A percentile compares a stretch with the other conserved stretches of the same genome.
Conservation (phyloP, 2,797 vertebrate genomes). For the Acanthopagrus latus region DNA sequence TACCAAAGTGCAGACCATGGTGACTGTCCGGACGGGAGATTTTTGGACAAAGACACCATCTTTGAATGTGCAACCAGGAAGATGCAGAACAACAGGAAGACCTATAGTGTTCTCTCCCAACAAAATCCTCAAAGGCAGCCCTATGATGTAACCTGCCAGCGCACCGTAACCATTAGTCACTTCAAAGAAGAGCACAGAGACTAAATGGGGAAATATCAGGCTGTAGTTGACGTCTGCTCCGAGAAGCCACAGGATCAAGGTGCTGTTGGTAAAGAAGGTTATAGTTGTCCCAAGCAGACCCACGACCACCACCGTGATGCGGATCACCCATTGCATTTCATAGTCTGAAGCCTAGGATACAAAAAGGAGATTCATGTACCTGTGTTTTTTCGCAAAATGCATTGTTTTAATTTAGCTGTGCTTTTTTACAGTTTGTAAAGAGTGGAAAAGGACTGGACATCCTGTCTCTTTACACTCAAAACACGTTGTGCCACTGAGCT, state of each 20-base stretch:
- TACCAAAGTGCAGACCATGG: slow-evolving; percentile 73
- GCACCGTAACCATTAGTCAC: slow-evolving; percentile 80
- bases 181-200: slow-evolving; percentile 80
- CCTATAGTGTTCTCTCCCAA: slow-evolving; percentile 65
- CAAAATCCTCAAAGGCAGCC: slow-evolving; percentile 56
- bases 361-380: neutral
- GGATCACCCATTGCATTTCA: slow-evolving; percentile 83
- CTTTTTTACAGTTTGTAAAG: neutral
- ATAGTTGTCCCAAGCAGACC: slow-evolving; percentile 74
- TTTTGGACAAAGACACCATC: slow-evolving; percentile 74
- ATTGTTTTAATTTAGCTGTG: neutral
- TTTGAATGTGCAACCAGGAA: slow-evolving; percentile 75
- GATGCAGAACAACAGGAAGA: slow-evolving; percentile 76
- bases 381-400: neutral
- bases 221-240: slow-evolving; percentile 82
- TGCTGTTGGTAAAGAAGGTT: slow-evolving; percentile 75
- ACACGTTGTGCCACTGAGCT: neutral
- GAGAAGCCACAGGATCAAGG: slow-evolving; percentile 83
- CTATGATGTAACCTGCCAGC: slow-evolving; percentile 36
- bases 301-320: slow-evolving; percentile 75
- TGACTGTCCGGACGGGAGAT: slow-evolving; percentile 82
- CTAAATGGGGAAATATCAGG: slow-evolving; percentile 85
- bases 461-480: neutral
- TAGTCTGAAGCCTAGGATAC: slow-evolving; percentile 77
- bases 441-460: neutral